Evolutionary conservation across 2,888 invertebrate genomes (phyloP).

Genomic region (Melipona bicolor): DNA sequence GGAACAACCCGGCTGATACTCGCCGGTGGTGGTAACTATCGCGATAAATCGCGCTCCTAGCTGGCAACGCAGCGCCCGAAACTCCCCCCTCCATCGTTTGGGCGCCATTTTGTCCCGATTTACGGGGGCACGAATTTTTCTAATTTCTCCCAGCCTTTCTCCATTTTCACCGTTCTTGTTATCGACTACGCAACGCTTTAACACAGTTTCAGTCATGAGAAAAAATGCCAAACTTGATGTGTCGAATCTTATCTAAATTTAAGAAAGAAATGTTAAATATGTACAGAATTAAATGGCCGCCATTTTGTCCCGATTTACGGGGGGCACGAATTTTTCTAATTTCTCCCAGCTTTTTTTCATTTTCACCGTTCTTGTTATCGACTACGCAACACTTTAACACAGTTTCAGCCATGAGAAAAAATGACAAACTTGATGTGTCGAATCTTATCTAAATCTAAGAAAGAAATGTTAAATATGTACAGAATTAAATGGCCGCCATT

Average conservation of each 20-base stretch:
- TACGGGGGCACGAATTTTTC: constrained; percentile 12
- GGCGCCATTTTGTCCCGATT: not conserved
- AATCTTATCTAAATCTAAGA: too few relatives aligned
- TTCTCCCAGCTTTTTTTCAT: not conserved
- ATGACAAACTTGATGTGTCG: too few relatives aligned
- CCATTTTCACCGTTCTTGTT: not conserved
- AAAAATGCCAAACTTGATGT: too few relatives aligned
- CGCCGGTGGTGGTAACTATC: not conserved
- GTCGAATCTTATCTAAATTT: too few relatives aligned
- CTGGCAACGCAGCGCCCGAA: not conserved
- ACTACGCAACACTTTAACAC: too few relatives aligned
- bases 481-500: too few relatives aligned
- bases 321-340: constrained; percentile 10
- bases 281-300: too few relatives aligned
- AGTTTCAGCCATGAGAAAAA: too few relatives aligned
- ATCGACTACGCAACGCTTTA: too few relatives aligned
- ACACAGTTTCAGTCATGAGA: too few relatives aligned
- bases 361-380: not conserved
- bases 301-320: not conserved
- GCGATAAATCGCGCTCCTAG: constrained; percentile 8
- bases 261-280: too few relatives aligned
- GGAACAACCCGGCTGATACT: not conserved
- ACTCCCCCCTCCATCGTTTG: constrained; percentile 9
- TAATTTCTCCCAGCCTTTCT: not conserved
- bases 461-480: too few relatives aligned